phyloP scores from a whole-genome alignment of 2,797 vertebrate species.

The Microhierax caerulescens region DNA sequence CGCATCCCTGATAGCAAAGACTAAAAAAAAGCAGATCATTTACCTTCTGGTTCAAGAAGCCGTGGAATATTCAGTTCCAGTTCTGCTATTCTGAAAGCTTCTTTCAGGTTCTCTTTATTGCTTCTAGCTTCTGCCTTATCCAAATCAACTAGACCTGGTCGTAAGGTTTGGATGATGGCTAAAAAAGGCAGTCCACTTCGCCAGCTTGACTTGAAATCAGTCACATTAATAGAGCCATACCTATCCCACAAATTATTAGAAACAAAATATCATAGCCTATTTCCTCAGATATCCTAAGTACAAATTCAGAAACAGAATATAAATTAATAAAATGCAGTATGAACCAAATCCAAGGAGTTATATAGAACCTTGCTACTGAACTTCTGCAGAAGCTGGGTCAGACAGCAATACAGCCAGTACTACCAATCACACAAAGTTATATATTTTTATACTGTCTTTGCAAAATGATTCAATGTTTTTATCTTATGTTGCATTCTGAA shows the following conservation, averaged over 20 bases:
- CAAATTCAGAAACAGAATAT: neutral
- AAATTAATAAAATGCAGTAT: neutral
- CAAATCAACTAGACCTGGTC: slow-evolving; percentile 87
- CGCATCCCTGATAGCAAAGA: neutral
- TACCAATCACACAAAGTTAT: accelerated
- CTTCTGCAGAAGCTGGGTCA: neutral
- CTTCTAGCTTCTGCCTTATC: slow-evolving; percentile 81
- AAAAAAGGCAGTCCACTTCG: slow-evolving; percentile 90
- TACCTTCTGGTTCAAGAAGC: slow-evolving; percentile 91
- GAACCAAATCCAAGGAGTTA: neutral
- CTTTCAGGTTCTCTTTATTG: slow-evolving; percentile 90
- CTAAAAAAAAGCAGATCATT: neutral
- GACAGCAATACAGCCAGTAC: neutral
- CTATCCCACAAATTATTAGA: slow-evolving; percentile 22
- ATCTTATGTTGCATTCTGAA: neutral
- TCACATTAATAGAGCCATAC: slow-evolving; percentile 76
- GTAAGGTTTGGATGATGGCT: slow-evolving; percentile 86
- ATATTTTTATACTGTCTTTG: neutral
- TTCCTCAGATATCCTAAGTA: neutral
- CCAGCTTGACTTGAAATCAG: slow-evolving; percentile 94
- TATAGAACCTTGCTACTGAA: neutral
- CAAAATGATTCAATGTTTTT: neutral
- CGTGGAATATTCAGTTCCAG: slow-evolving; percentile 87
- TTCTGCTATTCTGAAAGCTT: slow-evolving; percentile 89
- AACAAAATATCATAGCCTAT: neutral